These are phyloP conservation scores for Myotis davidii DNA, from an alignment of 2,113 vertebrate genomes.

Conservation along the genomic window DNA sequence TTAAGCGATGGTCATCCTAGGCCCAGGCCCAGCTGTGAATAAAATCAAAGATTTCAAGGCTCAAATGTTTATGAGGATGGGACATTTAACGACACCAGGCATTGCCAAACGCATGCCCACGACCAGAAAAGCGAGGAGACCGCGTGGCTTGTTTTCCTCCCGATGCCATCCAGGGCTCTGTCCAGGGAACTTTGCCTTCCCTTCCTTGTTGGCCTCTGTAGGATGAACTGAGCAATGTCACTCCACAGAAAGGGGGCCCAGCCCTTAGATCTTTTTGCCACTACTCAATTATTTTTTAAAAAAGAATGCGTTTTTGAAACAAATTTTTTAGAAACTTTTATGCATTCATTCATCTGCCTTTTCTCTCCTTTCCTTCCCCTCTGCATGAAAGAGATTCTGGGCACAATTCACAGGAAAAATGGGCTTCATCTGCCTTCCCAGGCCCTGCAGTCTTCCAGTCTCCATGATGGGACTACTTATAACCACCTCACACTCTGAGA, in stretches of 20 bases:
- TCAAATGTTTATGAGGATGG: conserved; percentile 41
- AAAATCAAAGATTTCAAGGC: conserved; percentile 81
- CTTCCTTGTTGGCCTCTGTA: not conserved
- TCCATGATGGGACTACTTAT: not conserved
- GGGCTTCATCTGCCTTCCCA: not conserved
- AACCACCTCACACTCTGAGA: not conserved
- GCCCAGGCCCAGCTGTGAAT: conserved; percentile 81
- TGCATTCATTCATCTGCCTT: not conserved
- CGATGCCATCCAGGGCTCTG: not conserved
- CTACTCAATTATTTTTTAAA: not conserved
- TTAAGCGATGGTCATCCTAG: conserved; percentile 79
- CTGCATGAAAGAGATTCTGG: not conserved
- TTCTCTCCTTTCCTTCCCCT: not conserved
- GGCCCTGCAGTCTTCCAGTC: not conserved
- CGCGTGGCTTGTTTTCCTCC: not conserved
- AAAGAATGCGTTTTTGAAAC: not conserved
- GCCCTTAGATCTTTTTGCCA: not conserved
- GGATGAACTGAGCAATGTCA: not conserved
- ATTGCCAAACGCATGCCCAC: conserved; percentile 50
- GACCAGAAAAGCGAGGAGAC: conserved; percentile 25
- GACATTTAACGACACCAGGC: conserved; percentile 38
- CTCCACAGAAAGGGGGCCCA: not conserved
- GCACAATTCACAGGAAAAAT: not conserved
- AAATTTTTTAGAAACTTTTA: not conserved
- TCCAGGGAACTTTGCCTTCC: not conserved